Base-by-base conservation (phyloP, 2,113 vertebrate genomes). In the Semicossyphus pulcher region DNA sequence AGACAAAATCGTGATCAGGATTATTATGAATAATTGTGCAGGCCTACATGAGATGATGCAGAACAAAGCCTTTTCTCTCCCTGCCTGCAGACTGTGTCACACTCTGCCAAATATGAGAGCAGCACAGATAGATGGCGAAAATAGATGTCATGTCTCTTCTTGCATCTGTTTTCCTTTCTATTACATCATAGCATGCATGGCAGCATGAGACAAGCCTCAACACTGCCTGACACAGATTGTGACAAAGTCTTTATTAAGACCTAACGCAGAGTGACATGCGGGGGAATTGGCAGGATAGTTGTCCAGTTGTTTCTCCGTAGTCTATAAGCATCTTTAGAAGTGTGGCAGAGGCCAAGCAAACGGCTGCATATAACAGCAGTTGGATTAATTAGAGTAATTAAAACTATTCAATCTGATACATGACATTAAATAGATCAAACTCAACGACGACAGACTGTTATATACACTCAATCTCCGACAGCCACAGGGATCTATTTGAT, bases 401-500 rank as follows among this genome's bases (percentile, higher is more conserved):
- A 20, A 15, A 59, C 47, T 4, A 1, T 25, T 16, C 41, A 56
- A 51, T 16, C 6, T 39, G 18, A 32, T 37, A 29, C 44, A 56
- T 51, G 8, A 34, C 31, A 62, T 7, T 36, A 8, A 2, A 8
- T 53, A 39, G 25, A 62, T 67, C 10, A 20, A 59, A 76, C 1
- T 10, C 5, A 48, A 28, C 32, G 7, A 18, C 48, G 48, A 54
- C 23, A 52, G 15, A 76, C 26, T 25, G 23, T 59, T 62, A 0
- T 7, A 54, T 10, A 47, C 5, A 44, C 56, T 74, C 20, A 52
- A 42, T 67, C 64, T 44, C 37, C 70, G 49, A 59, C 45, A 70
- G 48, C 58, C 61, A 64, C 18, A 32, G 2, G 47, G 44, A 12
- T 52, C 51, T 58, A 61, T 59, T 67, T 76, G 75, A 61, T 78